Evolutionary conservation across 2,888 invertebrate genomes (phyloP).

Genomic region (Melanostoma mellinum): DNA sequence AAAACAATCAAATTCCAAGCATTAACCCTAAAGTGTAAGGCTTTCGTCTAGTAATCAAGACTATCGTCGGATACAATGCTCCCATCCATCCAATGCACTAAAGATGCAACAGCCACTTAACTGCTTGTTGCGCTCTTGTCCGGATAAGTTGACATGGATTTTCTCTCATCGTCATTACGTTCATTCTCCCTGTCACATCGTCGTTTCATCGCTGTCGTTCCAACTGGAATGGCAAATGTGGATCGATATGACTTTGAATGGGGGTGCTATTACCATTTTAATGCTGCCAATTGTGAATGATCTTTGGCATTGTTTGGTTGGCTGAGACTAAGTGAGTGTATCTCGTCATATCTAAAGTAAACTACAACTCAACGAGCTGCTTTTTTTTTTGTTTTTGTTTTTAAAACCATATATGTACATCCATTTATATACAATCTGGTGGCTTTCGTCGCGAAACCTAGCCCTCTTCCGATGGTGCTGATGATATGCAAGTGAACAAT

Average conservation of each 20-base stretch:
- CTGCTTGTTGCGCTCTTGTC: conserved; percentile 43
- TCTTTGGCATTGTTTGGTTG: conserved; percentile 63
- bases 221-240: conserved; percentile 58
- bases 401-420: neutral
- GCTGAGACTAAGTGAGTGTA: conserved; percentile 43
- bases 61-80: conserved; percentile 44
- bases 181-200: conserved; percentile 8
- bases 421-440: conserved; percentile 15
- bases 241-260: conserved; percentile 71
- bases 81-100: conserved; percentile 50
- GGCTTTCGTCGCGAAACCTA: conserved; percentile 17
- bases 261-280: conserved; percentile 71
- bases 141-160: conserved; percentile 50
- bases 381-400: neutral
- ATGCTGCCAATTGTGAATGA: conserved; percentile 72
- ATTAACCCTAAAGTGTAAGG: no score
- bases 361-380: conserved; percentile 3
- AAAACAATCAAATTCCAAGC: no score
- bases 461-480: conserved; percentile 54
- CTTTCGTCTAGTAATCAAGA: conserved; percentile 49
- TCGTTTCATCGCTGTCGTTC: neutral
- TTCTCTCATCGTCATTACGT: conserved; percentile 45
- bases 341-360: conserved; percentile 56
- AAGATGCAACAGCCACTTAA: conserved; percentile 61
- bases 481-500: conserved; percentile 67